Percentiles rank a stretch among this genome's conserved stretches.
Evolutionary conservation across 2,113 vertebrate genomes (phyloP).

Genomic region (Microtus montanus): DNA sequence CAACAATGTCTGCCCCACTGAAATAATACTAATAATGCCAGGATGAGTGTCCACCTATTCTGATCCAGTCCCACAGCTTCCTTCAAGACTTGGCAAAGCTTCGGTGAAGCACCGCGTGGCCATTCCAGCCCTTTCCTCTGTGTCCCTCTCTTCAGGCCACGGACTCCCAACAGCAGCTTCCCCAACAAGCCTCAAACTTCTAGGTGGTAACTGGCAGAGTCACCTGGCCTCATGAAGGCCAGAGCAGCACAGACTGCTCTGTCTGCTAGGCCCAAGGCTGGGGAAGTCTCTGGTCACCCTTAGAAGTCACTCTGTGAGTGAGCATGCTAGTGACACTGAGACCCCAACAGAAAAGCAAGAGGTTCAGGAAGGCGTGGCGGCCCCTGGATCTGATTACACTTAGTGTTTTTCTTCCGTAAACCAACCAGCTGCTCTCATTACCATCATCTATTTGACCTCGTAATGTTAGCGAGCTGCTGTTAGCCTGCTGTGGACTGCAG

Average conservation of each 20-base stretch:
- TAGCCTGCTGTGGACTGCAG: background rate
- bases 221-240: background rate
- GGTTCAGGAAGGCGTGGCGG: background rate
- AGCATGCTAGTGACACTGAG: background rate
- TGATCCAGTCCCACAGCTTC: background rate
- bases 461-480: background rate
- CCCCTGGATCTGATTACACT: background rate
- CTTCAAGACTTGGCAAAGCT: background rate
- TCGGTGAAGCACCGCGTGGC: fast-evolving
- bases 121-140: too few relatives aligned
- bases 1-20: background rate
- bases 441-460: fast-evolving
- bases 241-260: background rate
- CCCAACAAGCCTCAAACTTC: background rate
- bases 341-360: background rate
- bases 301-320: background rate
- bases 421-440: background rate
- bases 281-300: background rate
- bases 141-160: fast-evolving
- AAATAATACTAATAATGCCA: background rate
- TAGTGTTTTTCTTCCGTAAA: background rate
- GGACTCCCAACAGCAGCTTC: background rate
- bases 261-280: background rate
- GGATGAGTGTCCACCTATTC: background rate
- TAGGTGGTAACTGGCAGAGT: background rate